Percentiles rank a stretch among this genome's conserved stretches.
phyloP scores from a whole-genome alignment of 2,113 vertebrate genomes.

The Plecotus auritus region DNA sequence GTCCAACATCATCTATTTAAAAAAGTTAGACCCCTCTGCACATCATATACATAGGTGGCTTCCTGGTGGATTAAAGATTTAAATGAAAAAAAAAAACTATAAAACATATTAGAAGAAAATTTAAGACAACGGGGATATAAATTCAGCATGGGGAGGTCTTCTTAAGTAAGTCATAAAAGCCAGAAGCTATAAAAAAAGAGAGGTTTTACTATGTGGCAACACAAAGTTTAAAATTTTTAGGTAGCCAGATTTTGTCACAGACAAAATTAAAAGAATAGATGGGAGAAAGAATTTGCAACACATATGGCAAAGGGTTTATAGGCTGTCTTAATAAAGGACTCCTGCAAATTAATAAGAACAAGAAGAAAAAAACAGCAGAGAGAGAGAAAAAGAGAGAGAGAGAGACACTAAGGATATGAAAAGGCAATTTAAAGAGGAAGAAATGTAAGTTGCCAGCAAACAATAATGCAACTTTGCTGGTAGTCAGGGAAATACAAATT shows the following conservation, averaged over 20 bases:
- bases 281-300: background rate
- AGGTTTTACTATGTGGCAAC: background rate
- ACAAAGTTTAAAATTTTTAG: background rate
- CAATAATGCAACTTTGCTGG: background rate
- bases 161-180: background rate
- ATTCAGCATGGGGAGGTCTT: background rate
- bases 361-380: background rate
- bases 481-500: background rate
- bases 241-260: background rate
- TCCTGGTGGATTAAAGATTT: background rate
- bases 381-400: background rate
- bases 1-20: background rate
- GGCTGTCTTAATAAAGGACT: background rate
- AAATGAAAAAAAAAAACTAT: background rate
- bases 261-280: background rate
- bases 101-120: background rate
- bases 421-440: background rate
- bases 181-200: background rate
- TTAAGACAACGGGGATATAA: background rate
- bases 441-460: background rate
- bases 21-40: background rate
- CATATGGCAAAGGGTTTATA: background rate
- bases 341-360: background rate
- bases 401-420: background rate
- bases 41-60: background rate